Conservation (phyloP, 2,113 vertebrate species). For the Athene cunicularia region DNA sequence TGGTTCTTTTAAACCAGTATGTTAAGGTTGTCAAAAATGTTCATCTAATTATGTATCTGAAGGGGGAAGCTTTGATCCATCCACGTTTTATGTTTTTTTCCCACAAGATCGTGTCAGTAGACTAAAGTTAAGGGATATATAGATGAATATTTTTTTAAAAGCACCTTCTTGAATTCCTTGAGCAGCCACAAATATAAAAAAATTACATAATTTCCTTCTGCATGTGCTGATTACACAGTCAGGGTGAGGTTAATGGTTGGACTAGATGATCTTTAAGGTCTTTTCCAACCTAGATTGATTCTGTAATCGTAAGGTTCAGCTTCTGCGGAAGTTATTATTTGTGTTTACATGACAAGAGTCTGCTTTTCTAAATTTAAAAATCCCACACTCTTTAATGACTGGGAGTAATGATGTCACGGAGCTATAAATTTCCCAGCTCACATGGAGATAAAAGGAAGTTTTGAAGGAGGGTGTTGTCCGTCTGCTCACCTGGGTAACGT, state of each 20-base stretch:
- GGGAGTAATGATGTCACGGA: neutral
- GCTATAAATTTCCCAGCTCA: neutral
- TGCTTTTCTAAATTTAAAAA: neutral
- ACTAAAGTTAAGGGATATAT: constrained; percentile 18
- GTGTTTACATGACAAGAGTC: neutral
- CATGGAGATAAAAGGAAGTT: neutral
- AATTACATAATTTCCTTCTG: neutral
- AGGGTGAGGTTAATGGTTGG: no score
- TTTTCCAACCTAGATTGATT: no score
- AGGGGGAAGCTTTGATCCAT: constrained; percentile 12
- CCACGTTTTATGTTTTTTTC: constrained; percentile 26
- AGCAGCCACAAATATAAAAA: constrained; percentile 17
- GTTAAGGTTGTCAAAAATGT: neutral
- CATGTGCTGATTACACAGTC: neutral
- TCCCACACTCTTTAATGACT: neutral
- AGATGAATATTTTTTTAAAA: neutral
- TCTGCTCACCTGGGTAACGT: neutral
- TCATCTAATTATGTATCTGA: neutral
- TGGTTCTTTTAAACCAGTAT: neutral
- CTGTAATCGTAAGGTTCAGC: neutral
- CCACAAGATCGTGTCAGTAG: neutral
- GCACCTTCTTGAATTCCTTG: neutral
- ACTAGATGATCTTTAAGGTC: no score
- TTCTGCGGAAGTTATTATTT: neutral
- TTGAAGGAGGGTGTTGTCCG: neutral